Conservation (phyloP, 2,888 invertebrate species). For the Hofmannophila pseudospretella region DNA sequence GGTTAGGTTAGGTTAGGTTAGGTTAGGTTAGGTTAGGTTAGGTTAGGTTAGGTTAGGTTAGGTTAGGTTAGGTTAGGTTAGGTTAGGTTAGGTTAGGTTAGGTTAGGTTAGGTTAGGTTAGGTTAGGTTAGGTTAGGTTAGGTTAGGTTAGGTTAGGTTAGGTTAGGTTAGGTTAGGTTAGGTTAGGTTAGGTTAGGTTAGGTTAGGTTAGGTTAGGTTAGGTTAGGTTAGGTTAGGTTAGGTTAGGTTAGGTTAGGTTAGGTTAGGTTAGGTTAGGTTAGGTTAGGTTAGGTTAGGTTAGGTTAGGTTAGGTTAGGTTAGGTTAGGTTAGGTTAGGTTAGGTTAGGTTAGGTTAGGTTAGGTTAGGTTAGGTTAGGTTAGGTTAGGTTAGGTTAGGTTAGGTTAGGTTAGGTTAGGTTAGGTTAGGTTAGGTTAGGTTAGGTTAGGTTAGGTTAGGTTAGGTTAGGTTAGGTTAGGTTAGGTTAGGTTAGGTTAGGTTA, state of each 20-base stretch:
- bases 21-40: background rate
- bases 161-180: background rate
- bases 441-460: too few species aligned
- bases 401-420: background rate
- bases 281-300: background rate
- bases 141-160: too few species aligned
- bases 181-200: background rate
- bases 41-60: constrained; percentile 1
- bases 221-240: constrained; percentile 1
- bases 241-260: constrained; percentile 3
- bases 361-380: too few species aligned
- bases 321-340: too few species aligned
- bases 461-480: too few species aligned
- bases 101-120: too few species aligned
- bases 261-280: background rate
- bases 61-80: background rate
- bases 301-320: background rate
- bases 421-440: background rate
- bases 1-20: background rate
- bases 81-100: background rate
- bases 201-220: background rate
- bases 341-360: too few species aligned
- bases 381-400: background rate
- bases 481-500: too few species aligned
- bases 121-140: too few species aligned